These are phyloP conservation scores for Urocyon cinereoargenteus DNA, from an alignment of 2,797 vertebrate species.

Conservation along the genomic window DNA sequence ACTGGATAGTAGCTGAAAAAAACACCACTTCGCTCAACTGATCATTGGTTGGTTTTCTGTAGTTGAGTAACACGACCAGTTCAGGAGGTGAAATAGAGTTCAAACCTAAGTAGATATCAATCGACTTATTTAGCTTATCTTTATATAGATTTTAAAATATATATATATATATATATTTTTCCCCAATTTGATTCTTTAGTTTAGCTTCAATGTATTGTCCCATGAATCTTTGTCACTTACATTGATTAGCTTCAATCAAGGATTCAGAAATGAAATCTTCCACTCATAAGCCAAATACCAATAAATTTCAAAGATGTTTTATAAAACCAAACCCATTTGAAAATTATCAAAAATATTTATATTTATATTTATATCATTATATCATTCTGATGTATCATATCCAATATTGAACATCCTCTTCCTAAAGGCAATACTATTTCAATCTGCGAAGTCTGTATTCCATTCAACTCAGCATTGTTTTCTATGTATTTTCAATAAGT, in stretches of 20 bases:
- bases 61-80: not conserved
- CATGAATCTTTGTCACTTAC: not conserved
- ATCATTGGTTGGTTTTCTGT: not conserved
- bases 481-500: not conserved
- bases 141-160: not conserved
- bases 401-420: not conserved
- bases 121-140: not conserved
- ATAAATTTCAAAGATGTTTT: not conserved
- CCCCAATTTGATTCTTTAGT: not conserved
- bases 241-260: not conserved
- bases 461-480: not conserved
- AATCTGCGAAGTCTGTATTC: not conserved
- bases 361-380: too few relatives aligned
- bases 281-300: not conserved
- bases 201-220: conserved; percentile 51
- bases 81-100: not conserved
- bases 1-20: not conserved
- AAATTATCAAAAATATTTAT: conserved; percentile 20
- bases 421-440: not conserved
- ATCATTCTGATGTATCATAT: not conserved
- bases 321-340: not conserved
- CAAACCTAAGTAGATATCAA: not conserved
- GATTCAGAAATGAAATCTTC: not conserved
- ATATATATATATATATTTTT: not conserved
- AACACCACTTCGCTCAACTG: not conserved